phyloP scores from a whole-genome alignment of 2,888 invertebrate species.

The Drosophila mayaguana region DNA sequence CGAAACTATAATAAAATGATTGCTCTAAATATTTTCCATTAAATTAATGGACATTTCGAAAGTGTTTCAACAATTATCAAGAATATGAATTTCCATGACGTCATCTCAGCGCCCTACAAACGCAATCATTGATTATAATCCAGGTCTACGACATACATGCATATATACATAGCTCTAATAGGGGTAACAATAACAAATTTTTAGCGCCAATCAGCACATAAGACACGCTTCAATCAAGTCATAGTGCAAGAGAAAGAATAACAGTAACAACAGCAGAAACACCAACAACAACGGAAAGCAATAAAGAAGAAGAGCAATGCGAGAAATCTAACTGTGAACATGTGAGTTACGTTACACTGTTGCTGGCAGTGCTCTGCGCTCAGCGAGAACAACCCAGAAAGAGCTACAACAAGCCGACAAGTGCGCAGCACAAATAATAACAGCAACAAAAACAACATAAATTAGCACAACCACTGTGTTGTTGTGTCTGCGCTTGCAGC shows the following conservation, averaged over 20 bases:
- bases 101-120: constrained; percentile 67
- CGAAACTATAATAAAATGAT: constrained; percentile 1
- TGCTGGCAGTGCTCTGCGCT: constrained; percentile 34
- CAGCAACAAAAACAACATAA: constrained; percentile 48
- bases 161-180: constrained; percentile 13
- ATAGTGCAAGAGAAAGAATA: constrained; percentile 53
- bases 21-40: constrained; percentile 3
- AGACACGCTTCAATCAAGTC: constrained; percentile 59
- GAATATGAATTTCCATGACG: constrained; percentile 45
- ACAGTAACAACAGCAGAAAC: constrained; percentile 27
- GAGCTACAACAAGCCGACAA: constrained; percentile 67
- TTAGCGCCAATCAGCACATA: constrained; percentile 47
- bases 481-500: constrained; percentile 49
- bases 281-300: constrained; percentile 6
- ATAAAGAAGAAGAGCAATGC: constrained; percentile 28
- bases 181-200: constrained; percentile 30
- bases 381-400: constrained; percentile 49
- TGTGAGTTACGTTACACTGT: constrained; percentile 59
- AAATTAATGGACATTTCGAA: constrained; percentile 3
- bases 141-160: neutral
- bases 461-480: constrained; percentile 45
- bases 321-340: constrained; percentile 62
- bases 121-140: constrained; percentile 39
- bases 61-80: neutral
- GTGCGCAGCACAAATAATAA: constrained; percentile 59